Evolutionary conservation across 2,113 vertebrate genomes (phyloP).

Genomic region (Mesembrinibis cayennensis): DNA sequence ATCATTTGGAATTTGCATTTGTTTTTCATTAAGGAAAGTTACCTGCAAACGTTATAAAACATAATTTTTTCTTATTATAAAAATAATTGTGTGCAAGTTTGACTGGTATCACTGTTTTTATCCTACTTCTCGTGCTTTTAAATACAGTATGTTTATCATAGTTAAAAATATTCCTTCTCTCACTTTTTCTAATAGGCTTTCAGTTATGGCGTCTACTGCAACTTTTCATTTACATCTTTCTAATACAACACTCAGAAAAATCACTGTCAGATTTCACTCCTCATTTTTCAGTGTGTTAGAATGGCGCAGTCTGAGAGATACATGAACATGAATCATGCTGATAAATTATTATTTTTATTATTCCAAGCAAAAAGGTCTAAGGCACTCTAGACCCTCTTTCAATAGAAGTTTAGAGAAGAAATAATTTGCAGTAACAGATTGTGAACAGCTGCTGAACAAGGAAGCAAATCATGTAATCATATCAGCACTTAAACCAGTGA

Average conservation of each 20-base stretch:
- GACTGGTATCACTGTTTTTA: not conserved
- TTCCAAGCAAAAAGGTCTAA: slow-evolving; percentile 10
- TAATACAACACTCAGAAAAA: not conserved
- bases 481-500: slow-evolving; percentile 43
- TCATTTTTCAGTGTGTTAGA: not conserved
- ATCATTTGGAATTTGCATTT: not conserved
- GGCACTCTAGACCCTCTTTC: not conserved
- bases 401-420: slow-evolving; percentile 26
- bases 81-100: not conserved
- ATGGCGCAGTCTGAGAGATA: not conserved
- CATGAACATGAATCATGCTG: not conserved
- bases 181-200: not conserved
- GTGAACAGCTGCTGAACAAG: slow-evolving; percentile 52
- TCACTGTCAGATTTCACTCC: not conserved
- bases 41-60: not conserved
- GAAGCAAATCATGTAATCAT: slow-evolving; percentile 30
- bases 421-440: slow-evolving; percentile 20
- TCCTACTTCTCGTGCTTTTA: not conserved
- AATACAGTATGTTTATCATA: not conserved
- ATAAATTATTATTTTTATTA: slow-evolving; percentile 25
- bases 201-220: not conserved
- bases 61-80: not conserved
- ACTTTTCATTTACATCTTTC: not conserved
- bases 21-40: not conserved
- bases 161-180: not conserved